Conservation (phyloP, 2,113 vertebrate species). For the Eubucco bourcierii region DNA sequence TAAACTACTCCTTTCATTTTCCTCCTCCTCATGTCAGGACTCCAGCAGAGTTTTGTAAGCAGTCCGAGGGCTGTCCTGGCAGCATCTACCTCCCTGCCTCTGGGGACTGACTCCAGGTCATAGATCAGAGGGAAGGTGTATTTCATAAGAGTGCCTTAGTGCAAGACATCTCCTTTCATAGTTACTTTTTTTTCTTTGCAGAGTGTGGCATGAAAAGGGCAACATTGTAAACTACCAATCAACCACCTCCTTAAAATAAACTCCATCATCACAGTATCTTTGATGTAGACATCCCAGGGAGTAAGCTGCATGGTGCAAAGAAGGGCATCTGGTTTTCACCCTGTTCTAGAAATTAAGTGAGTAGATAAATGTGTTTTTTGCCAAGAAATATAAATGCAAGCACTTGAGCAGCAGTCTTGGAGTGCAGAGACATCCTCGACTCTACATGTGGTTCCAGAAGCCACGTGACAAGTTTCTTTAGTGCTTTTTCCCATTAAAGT, state of each 20-base stretch:
- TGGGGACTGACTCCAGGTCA: constrained; percentile 55
- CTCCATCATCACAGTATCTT: constrained; percentile 34
- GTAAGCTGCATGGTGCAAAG: constrained; percentile 25
- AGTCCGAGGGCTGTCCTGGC: constrained; percentile 40
- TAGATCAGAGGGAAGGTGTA: constrained; percentile 55
- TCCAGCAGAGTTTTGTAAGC: constrained; percentile 66
- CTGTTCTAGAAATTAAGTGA: constrained; percentile 40
- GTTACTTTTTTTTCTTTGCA: background rate
- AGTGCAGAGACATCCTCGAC: background rate
- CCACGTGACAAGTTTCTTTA: constrained; percentile 8
- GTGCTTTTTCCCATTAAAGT: constrained; percentile 30
- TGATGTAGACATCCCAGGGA: constrained; percentile 51
- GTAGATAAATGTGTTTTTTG: background rate
- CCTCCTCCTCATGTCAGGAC: constrained; percentile 52
- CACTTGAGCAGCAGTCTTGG: background rate
- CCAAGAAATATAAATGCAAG: constrained; percentile 59
- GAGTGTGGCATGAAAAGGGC: constrained; percentile 56
- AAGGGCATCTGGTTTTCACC: constrained; percentile 62
- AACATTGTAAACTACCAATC: constrained; percentile 53
- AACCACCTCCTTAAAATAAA: constrained; percentile 62
- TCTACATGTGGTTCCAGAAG: constrained; percentile 23
- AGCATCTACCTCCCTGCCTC: constrained; percentile 42
- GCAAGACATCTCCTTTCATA: constrained; percentile 46
- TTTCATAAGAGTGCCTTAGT: constrained; percentile 31
- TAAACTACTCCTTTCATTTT: constrained; percentile 62